These are phyloP conservation scores for Tinea pellionella DNA, from an alignment of 2,888 invertebrate genomes.

Conservation along the genomic window DNA sequence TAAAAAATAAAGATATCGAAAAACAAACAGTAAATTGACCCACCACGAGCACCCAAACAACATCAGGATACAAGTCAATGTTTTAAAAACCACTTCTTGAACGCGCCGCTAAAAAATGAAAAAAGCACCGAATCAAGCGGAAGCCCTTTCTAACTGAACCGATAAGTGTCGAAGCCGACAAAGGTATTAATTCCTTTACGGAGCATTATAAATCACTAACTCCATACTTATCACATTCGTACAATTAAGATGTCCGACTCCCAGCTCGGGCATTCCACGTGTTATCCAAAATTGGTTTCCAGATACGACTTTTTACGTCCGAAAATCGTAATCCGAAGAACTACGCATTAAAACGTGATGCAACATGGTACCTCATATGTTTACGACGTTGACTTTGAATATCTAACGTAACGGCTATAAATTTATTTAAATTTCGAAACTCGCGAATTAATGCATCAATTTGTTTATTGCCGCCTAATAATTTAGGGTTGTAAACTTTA, in stretches of 20 bases:
- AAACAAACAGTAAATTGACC: constrained; percentile 1
- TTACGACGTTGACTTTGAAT: constrained; percentile 2
- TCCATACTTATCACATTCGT: constrained; percentile 43
- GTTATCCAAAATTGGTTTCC: constrained; percentile 6
- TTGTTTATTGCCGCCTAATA: neutral
- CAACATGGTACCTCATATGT: neutral
- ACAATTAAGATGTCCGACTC: constrained; percentile 61
- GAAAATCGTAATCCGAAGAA: neutral
- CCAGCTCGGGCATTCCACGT: constrained; percentile 6
- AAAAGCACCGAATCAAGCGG: constrained; percentile 38
- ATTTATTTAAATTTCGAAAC: neutral
- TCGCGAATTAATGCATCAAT: constrained; percentile 6
- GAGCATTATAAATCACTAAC: constrained; percentile 57
- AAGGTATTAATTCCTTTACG: constrained; percentile 53
- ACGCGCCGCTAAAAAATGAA: constrained; percentile 19
- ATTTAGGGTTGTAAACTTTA: neutral
- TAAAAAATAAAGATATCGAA: neutral
- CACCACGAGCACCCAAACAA: neutral
- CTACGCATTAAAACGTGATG: constrained; percentile 1
- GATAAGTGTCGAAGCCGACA: constrained; percentile 57
- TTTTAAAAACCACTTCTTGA: neutral
- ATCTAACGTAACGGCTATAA: neutral
- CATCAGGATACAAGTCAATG: neutral
- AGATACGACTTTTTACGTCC: constrained; percentile 9
- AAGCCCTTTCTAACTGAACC: constrained; percentile 41